Evolutionary conservation across 92 coral and sea anemone genomes (phyloP).

Genomic region (Phenganax marumi): DNA sequence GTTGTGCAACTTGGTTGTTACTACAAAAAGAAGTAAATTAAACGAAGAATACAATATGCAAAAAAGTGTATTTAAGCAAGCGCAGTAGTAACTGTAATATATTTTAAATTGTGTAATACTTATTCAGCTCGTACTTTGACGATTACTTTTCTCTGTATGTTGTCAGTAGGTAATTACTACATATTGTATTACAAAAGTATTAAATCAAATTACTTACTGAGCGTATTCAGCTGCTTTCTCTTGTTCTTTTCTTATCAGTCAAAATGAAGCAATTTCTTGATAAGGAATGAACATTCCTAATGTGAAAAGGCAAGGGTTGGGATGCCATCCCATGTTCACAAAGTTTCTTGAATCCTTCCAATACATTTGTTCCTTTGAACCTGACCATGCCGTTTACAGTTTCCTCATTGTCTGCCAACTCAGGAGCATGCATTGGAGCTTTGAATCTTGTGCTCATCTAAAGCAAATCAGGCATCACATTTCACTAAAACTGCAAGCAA

Average conservation of each 20-base stretch:
- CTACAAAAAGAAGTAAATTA: no score
- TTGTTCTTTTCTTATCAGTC: conserved; percentile 61
- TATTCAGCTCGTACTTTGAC: no score
- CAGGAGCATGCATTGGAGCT: conserved; percentile 51
- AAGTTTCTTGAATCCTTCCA: conserved; percentile 84
- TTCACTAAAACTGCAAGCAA: not conserved
- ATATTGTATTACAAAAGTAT: no score
- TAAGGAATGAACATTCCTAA: conserved; percentile 72
- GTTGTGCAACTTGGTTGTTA: no score
- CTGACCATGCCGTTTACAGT: conserved; percentile 71
- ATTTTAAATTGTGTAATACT: no score
- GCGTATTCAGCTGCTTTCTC: not conserved
- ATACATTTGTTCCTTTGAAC: conserved; percentile 85
- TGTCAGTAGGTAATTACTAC: no score
- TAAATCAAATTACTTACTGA: no score
- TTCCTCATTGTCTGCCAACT: conserved; percentile 48
- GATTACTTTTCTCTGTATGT: no score
- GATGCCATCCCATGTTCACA: conserved; percentile 65
- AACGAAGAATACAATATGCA: no score
- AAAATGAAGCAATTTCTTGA: conserved; percentile 73
- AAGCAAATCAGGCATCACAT: not conserved
- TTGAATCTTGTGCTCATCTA: conserved; percentile 78
- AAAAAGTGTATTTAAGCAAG: no score
- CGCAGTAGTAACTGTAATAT: no score
- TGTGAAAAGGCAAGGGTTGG: conserved; percentile 77